Percentiles rank a stretch among this genome's conserved stretches.
Evolutionary conservation across 2,113 vertebrate genomes (phyloP).

Genomic region (Solea senegalensis): DNA sequence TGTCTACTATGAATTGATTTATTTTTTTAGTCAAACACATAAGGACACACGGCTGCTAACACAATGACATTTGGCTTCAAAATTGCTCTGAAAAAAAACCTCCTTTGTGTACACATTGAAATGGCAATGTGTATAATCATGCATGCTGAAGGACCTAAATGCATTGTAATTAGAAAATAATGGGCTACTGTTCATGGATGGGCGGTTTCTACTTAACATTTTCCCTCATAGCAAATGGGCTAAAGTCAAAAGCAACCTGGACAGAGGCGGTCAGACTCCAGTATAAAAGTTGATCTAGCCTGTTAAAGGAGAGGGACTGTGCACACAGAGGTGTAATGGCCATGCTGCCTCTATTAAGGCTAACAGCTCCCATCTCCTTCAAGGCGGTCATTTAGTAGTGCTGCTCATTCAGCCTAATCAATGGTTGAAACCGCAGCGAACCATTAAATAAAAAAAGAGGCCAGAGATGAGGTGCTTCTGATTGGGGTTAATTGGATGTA

Average conservation of each 20-base stretch:
- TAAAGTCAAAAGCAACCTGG: constrained; percentile 79
- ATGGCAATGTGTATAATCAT: constrained; percentile 72
- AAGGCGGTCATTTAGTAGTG: constrained; percentile 90
- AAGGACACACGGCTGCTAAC: constrained; percentile 10
- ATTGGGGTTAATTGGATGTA: constrained; percentile 99
- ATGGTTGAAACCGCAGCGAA: constrained; percentile 89
- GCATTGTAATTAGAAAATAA: constrained; percentile 83
- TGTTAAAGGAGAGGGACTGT: constrained; percentile 70
- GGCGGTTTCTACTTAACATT: constrained; percentile 83
- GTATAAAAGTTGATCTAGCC: constrained; percentile 80
- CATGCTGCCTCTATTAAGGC: constrained; percentile 80
- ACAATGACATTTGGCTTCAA: constrained; percentile 42
- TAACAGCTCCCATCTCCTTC: constrained; percentile 86
- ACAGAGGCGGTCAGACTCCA: constrained; percentile 73
- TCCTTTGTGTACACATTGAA: constrained; percentile 69
- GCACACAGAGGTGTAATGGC: constrained; percentile 79
- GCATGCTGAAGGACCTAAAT: constrained; percentile 74
- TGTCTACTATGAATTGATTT: constrained; percentile 4
- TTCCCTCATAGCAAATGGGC: constrained; percentile 75
- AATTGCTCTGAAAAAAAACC: constrained; percentile 42
- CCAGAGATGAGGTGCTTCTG: constrained; percentile 89
- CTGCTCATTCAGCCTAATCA: constrained; percentile 93
- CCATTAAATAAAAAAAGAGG: constrained; percentile 93
- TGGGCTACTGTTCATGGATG: constrained; percentile 79
- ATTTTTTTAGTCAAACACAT: neutral